Evolutionary conservation across 2,888 invertebrate genomes (phyloP).

Genomic region (Schrankia costaestrigalis): DNA sequence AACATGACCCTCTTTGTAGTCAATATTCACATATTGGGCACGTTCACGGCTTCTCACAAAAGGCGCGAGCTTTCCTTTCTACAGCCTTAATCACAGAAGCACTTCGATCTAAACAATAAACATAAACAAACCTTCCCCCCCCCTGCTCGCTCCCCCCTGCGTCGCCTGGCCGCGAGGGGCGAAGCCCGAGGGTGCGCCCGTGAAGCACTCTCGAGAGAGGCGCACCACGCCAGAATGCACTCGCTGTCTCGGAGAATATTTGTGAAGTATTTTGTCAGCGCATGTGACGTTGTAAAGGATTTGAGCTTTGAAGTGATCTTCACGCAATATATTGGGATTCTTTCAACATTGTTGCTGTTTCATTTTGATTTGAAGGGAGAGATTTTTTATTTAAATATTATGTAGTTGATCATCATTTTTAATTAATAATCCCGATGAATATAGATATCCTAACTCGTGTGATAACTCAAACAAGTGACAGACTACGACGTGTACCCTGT

Average conservation of each 20-base stretch:
- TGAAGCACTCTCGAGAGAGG: conserved; percentile 15
- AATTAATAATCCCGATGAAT: no score
- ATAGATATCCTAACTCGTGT: no score
- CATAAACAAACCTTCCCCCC: conserved; percentile 24
- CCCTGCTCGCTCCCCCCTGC: not conserved
- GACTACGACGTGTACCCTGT: no score
- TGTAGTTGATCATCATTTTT: no score
- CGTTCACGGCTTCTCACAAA: conserved; percentile 1
- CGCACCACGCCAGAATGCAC: conserved; percentile 13
- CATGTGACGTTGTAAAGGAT: not conserved
- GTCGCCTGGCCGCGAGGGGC: conserved; percentile 8
- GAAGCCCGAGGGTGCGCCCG: conserved; percentile 11
- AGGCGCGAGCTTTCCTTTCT: conserved; percentile 2
- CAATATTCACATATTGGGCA: not conserved
- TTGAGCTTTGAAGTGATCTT: no score
- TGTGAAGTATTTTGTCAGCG: conserved; percentile 3
- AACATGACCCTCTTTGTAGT: conserved; percentile 3
- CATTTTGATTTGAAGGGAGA: no score
- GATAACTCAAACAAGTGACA: no score
- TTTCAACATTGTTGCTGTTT: no score
- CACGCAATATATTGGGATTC: no score
- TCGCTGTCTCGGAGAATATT: conserved; percentile 8
- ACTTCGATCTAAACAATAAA: conserved; percentile 32
- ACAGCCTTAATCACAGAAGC: conserved; percentile 18
- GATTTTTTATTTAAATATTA: no score